Evolutionary conservation across 2,113 vertebrate genomes (phyloP).

Genomic region (Cyphomyrus plagiostoma): DNA sequence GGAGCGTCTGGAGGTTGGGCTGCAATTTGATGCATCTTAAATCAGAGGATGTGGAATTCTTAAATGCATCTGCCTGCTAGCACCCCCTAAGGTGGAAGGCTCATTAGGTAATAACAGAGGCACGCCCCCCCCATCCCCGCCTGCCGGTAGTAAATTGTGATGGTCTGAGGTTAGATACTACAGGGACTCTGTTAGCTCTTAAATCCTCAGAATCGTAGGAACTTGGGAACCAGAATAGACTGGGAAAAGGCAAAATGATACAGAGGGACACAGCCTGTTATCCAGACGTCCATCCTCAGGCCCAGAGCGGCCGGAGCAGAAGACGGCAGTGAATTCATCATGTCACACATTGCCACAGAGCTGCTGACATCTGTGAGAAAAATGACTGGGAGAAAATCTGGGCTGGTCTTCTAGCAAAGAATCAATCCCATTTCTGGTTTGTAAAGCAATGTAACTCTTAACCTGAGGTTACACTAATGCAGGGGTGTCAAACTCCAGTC

Average conservation of each 20-base stretch:
- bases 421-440: neutral
- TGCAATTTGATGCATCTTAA: neutral
- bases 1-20: neutral
- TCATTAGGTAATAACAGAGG: neutral
- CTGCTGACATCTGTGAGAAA: neutral
- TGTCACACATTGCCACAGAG: neutral
- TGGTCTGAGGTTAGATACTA: neutral
- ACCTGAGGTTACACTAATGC: neutral
- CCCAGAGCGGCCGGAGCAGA: neutral
- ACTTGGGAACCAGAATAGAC: neutral
- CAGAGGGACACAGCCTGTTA: neutral
- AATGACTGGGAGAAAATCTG: neutral
- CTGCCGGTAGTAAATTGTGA: neutral
- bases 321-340: neutral
- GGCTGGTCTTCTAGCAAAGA: neutral
- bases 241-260: neutral
- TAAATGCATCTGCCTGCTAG: neutral
- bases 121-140: neutral
- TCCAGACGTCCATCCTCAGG: neutral
- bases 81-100: neutral
- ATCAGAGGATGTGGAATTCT: slow-evolving; percentile 1
- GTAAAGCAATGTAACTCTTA: neutral
- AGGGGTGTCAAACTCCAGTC: too few relatives aligned
- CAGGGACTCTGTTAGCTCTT: neutral
- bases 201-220: neutral